Base-by-base conservation (phyloP, 2,797 vertebrate species). In the Uromys caudimaculatus region DNA sequence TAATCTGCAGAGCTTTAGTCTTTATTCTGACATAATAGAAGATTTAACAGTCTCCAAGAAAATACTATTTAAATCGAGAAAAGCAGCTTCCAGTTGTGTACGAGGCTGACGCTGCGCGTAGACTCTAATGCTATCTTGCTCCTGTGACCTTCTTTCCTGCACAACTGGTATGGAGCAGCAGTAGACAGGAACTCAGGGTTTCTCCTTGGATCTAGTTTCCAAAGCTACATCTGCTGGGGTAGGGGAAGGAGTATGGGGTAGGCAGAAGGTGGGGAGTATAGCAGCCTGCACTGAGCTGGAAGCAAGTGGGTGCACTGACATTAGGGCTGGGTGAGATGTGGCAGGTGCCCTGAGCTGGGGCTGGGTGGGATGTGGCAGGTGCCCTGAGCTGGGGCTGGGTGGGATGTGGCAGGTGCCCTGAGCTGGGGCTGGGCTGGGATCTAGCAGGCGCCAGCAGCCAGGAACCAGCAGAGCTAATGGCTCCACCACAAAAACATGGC, bases 201-300 rank as follows among this genome's bases (percentile, higher is more conserved):
- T 23, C 52, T 47, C 29, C 24, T 60, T 24, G 0, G 12, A 38
- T 17, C 0, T 2, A 47, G 6, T 44, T 38, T 52, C 4, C 17
- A 0, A 19, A 38, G 13, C 50, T 23, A 4, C 27, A 6, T 8
- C 0, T 21, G 35, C 19, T 8, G 38, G 14, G 0, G 47, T 21
- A 38, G 0, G 19, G 1, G 19, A 14, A 0, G 0, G 12, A 24
- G 23, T 14, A 0, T 4, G 1, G 0, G n/a, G 10, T 58, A 6
- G 19, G n/a, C 13, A 5, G 9, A 38, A 2, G 21, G 24, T 67
- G 32, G 12, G 32, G 0, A 3, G 4, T 13, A 21, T 21, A 10
- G 82, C 14, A 19, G 16, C 69, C 9, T 10, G 0, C 2, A 11
- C 47, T 73, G 67, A 54, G 23, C 4, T 87, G 4, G 14, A 69